Evolutionary conservation across 2,113 vertebrate genomes (phyloP), one percentile per base, ranked within the genome.

Genomic region (Sclerurus mexicanus): DNA sequence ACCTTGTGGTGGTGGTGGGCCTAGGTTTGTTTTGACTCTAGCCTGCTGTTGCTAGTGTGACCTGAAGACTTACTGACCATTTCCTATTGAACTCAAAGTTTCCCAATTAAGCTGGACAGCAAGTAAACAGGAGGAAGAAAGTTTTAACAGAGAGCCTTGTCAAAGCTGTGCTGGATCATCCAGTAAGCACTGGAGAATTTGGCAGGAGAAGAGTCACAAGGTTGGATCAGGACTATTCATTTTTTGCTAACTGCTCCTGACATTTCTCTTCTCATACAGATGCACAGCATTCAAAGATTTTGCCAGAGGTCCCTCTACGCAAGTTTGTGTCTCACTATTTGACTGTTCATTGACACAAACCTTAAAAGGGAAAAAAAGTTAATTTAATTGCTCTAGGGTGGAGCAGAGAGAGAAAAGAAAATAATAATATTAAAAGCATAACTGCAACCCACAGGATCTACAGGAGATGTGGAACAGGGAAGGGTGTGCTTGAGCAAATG

Each of bases 101-200:
- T 97, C 85, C 88, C 93, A 84, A 64, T 94, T 84, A 89, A 92
- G 69, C 64, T 0, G 49, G 83, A 92, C 56, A 93, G 88, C 93
- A 96, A 93, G 96, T 97, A 96, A 95, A 93, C 88, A 96, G 52
- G 49, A 92, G 92, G 80, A 75, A 94, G 73, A 93, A 93, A 78
- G 72, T 40, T 94, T 89, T 85, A 95, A 84, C 72, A 87, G 88
- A 93, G n/a, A 81, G 64, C 37, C 53, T 92, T 96, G 96, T 94
- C 96, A 96, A 84, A 94, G 62, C 83, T 84, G 52, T 94, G 92
- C 69, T 94, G 90, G 92, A 93, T 92, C 83, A 94, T 92, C 95
- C 88, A 96, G 64, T 64, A 44, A 97, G 73, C 50, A 44, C 72
- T 95, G 93, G 76, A 94, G 88, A 87, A 93, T 40, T 95, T 97